Base-by-base conservation (phyloP, 2,888 invertebrate species). In the Acronicta leporina region DNA sequence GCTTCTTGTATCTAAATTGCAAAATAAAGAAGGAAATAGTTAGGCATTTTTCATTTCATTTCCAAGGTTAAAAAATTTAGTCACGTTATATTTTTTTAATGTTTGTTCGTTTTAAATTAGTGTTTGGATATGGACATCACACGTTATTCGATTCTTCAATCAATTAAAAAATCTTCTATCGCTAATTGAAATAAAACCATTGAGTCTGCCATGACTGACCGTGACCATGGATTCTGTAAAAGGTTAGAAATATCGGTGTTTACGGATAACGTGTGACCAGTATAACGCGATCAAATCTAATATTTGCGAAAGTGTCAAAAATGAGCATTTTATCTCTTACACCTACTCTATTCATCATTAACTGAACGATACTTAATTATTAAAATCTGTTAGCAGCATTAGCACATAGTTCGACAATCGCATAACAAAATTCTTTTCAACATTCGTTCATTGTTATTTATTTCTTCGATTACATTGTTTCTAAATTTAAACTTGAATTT, bases 401-500 rank as follows among this genome's bases (percentile, higher is more conserved):
- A 46, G 40, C 46, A 41, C 16, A 40, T 16, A 40, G 16, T 7
- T 51, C 16, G 15, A 46, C 38, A 30, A 27, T 35, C 25, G 33
- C 33, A 6, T 46, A 25, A 33, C 15, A 40, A 16, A 15, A n/a
- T 46, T 46, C 15, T n/a, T 46, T 55, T 44, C 11, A 50, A 38
- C 46, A 40, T 69, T 16, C 30, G 10, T 30, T 42, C 16, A 46
- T 51, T 61, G 48, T 71, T 58, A 60, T 50, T 56, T 59, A 42
- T 54, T 59, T 45, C 65, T 63, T 61, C 50, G 25, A 48, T 49
- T 52, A 46, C 49, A 53, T 57, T 73, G 57, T 63, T 35, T 65
- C 40, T 51, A 54, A 52, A 61, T 50, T 51, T 56, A 60, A 48
- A 63, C 63, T 52, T 63, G 46, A 65, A 65, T 59, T 71, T 47